A percentile compares a stretch with the other conserved stretches of the same genome.
Conservation (phyloP, 2,113 vertebrate species). For the Globicephala melas region DNA sequence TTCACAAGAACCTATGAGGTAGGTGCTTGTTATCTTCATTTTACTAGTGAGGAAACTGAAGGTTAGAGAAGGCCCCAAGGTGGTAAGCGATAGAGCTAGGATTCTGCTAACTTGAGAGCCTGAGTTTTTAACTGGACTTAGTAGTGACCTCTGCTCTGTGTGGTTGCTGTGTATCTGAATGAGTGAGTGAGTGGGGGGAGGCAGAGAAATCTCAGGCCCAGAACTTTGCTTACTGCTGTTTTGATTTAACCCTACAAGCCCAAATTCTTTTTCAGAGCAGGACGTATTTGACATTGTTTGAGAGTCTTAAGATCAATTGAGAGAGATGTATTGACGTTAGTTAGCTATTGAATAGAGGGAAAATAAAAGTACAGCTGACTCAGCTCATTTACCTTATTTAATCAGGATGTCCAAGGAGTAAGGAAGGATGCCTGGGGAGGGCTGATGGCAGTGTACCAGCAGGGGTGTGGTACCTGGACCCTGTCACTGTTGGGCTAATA, state of each 20-base stretch:
- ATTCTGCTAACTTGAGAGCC: neutral
- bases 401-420: neutral
- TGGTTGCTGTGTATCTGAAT: neutral
- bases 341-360: neutral
- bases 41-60: neutral
- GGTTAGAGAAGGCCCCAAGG: neutral
- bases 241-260: neutral
- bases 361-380: neutral
- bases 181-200: neutral
- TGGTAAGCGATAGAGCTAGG: neutral
- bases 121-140: neutral
- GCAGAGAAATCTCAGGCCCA: neutral
- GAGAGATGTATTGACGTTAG: neutral
- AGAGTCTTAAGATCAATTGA: neutral
- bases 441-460: neutral
- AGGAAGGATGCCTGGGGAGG: neutral
- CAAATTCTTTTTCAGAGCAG: neutral
- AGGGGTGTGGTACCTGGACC: neutral
- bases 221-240: neutral
- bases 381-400: neutral
- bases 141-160: neutral
- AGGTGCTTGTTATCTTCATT: neutral
- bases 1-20: neutral
- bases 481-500: neutral
- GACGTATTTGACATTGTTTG: neutral